A percentile compares a stretch with the other conserved stretches of the same genome.
phyloP scores from a whole-genome alignment of 2,888 invertebrate genomes.

The Girardia tigrina region DNA sequence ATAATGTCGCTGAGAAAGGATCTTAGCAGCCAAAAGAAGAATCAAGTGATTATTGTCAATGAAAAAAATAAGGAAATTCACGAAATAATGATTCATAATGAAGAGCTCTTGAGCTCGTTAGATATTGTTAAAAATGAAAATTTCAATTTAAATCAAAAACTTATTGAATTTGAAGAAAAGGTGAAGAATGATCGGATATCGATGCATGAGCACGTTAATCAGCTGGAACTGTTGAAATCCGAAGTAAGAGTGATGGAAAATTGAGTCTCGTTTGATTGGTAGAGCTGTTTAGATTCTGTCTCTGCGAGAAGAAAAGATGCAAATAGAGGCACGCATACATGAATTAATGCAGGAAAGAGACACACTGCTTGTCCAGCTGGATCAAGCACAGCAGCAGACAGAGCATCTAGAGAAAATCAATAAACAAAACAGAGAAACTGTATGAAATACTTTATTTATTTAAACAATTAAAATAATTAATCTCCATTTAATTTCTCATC shows the following conservation, averaged over 20 bases:
- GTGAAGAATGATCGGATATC: slow-evolving; percentile 55
- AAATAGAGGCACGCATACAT: slow-evolving; percentile 68
- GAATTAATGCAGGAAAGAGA: slow-evolving; percentile 67
- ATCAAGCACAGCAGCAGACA: slow-evolving; percentile 77
- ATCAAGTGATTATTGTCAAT: slow-evolving; percentile 28
- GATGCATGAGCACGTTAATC: slow-evolving; percentile 72
- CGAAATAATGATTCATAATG: slow-evolving; percentile 75
- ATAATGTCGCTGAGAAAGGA: slow-evolving; percentile 65
- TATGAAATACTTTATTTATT: slow-evolving; percentile 21
- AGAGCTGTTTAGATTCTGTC: slow-evolving; percentile 59
- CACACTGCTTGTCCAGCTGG: slow-evolving; percentile 63
- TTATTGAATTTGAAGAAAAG: slow-evolving; percentile 28
- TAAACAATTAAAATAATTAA: too few relatives aligned
- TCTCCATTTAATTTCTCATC: too few relatives aligned
- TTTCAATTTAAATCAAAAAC: background rate
- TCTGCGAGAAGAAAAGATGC: slow-evolving; percentile 67
- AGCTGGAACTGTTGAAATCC: slow-evolving; percentile 70
- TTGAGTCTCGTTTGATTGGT: background rate
- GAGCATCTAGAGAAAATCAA: slow-evolving; percentile 65
- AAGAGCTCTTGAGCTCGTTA: slow-evolving; percentile 67
- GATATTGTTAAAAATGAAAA: slow-evolving; percentile 6
- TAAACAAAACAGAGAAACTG: slow-evolving; percentile 57
- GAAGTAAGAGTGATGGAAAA: slow-evolving; percentile 55
- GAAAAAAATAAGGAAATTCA: slow-evolving; percentile 53
- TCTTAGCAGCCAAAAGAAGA: slow-evolving; percentile 52